Percentiles rank a stretch among this genome's conserved stretches.
Conservation (phyloP, 2,888 invertebrate species). For the Litoditis marina region DNA sequence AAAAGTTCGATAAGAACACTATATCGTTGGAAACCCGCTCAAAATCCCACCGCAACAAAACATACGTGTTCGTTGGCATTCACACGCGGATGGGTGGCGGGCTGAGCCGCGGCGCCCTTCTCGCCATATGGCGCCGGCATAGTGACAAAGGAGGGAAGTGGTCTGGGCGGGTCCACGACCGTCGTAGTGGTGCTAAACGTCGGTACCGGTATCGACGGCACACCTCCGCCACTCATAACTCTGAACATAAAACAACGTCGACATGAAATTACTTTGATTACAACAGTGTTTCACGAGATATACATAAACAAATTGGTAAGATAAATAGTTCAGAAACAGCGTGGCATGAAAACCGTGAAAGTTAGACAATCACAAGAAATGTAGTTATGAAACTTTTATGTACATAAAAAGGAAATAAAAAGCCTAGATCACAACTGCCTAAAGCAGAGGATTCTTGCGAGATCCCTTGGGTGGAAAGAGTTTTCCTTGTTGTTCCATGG, state of each 20-base stretch:
- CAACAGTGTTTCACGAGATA: too few relatives aligned
- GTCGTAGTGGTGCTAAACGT: slow-evolving; percentile 31
- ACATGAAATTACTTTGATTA: background rate
- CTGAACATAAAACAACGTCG: background rate
- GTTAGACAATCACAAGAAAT: background rate
- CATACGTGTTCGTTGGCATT: background rate
- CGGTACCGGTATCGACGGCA: slow-evolving; percentile 35
- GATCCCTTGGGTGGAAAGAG: slow-evolving; percentile 50
- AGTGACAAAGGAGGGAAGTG: slow-evolving; percentile 11
- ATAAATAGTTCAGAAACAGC: too few relatives aligned
- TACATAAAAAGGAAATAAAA: background rate
- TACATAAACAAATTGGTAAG: too few relatives aligned
- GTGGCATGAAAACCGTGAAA: background rate
- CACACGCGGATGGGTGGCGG: slow-evolving; percentile 2
- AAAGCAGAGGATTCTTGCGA: slow-evolving; percentile 33
- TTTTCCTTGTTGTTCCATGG: slow-evolving; percentile 45
- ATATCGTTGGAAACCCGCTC: too few relatives aligned
- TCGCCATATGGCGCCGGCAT: slow-evolving; percentile 10
- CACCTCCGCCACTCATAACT: slow-evolving; percentile 12
- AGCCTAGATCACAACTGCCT: too few relatives aligned
- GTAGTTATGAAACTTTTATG: background rate
- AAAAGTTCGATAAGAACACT: too few relatives aligned
- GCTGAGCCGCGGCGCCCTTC: slow-evolving; percentile 7
- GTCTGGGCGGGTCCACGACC: slow-evolving; percentile 33
- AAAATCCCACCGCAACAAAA: too few relatives aligned